Base-by-base conservation (phyloP, 2,888 invertebrate genomes). In the Standfussiana lucernea region DNA sequence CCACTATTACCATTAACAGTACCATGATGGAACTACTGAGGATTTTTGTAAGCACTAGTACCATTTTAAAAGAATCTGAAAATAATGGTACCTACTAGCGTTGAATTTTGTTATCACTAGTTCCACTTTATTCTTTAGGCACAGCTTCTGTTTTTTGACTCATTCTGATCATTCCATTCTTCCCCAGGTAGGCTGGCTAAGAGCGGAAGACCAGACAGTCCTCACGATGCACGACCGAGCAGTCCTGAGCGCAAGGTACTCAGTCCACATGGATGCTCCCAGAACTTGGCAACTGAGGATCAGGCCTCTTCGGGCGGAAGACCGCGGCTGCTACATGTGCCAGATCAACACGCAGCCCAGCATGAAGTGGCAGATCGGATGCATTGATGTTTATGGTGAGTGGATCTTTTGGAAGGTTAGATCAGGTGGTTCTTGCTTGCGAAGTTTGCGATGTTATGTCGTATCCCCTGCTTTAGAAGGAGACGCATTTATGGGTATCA, bases 251-350 rank as follows among this genome's bases (percentile, higher is more conserved):
- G 97, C 98, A 4, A 97, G 99, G 68, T 98, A 99, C 92, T 97
- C 98, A 89, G 98, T 99, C 64, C 98, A 98, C 90, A 97, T 98
- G 93, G 99, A 99, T 93, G 98, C 98, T 75, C 97, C 98, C 80
- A 97, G 98, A 90, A 98, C 98, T 83, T 99, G 99, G 99, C 98
- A 98, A 94, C 96, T 99, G 79, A 98, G 98, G 93, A 98, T 99
- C 91, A 97, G 98, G 79, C 98, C 98, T 82, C 97, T 99, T 72
- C 97, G 98, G 85, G 98, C 98, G 89, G 97, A 98, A 64, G 99
- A 99, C 94, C 97, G 98, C 66, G 99, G 98, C 80, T 99, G 99
- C 93, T 99, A 99, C 95, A 98, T 99, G 98, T 99, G 99, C 92
- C 99, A 99, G 97, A 98, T 99, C 91, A 99, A 99, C 96, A 99